phyloP scores from a whole-genome alignment of 2,888 invertebrate species.

The Opisthograptis luteolata region DNA sequence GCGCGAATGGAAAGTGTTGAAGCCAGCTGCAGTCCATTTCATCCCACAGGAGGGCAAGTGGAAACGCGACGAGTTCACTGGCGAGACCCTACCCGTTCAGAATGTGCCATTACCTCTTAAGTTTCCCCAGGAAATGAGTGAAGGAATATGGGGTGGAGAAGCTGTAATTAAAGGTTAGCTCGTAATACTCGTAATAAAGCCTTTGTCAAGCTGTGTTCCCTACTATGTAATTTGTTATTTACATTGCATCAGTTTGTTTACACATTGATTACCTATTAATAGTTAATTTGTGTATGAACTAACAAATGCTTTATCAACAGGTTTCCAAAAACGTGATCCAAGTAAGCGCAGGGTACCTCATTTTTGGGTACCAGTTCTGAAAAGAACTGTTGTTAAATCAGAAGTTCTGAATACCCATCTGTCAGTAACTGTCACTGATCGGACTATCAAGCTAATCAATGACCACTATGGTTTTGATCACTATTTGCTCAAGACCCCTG shows the following conservation, averaged over 20 bases:
- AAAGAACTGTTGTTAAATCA: slow-evolving; percentile 93
- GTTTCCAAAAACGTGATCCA: slow-evolving; percentile 88
- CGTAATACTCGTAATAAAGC: slow-evolving; percentile 6
- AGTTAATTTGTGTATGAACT: too few species aligned
- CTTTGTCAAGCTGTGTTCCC: not conserved
- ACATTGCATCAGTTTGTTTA: slow-evolving; percentile 10
- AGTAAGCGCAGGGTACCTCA: slow-evolving; percentile 88
- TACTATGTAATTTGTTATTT: slow-evolving; percentile 24
- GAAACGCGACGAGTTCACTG: slow-evolving; percentile 89
- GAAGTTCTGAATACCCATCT: slow-evolving; percentile 95
- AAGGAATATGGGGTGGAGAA: slow-evolving; percentile 99
- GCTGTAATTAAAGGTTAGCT: slow-evolving; percentile 90
- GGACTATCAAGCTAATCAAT: slow-evolving; percentile 93
- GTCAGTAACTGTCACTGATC: slow-evolving; percentile 91
- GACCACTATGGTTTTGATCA: slow-evolving; percentile 96
- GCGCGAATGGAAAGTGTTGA: slow-evolving; percentile 90
- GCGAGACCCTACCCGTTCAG: slow-evolving; percentile 89
- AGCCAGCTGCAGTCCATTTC: slow-evolving; percentile 87
- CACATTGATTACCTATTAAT: too few species aligned
- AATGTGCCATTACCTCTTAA: slow-evolving; percentile 90
- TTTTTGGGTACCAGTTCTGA: slow-evolving; percentile 94
- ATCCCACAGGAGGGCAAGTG: slow-evolving; percentile 89
- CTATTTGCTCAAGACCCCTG: slow-evolving; percentile 96
- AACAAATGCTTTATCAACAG: slow-evolving; percentile 41
- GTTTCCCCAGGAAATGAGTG: slow-evolving; percentile 90